Evolutionary conservation across 2,888 invertebrate genomes (phyloP).

Genomic region (Drosophila robusta): DNA sequence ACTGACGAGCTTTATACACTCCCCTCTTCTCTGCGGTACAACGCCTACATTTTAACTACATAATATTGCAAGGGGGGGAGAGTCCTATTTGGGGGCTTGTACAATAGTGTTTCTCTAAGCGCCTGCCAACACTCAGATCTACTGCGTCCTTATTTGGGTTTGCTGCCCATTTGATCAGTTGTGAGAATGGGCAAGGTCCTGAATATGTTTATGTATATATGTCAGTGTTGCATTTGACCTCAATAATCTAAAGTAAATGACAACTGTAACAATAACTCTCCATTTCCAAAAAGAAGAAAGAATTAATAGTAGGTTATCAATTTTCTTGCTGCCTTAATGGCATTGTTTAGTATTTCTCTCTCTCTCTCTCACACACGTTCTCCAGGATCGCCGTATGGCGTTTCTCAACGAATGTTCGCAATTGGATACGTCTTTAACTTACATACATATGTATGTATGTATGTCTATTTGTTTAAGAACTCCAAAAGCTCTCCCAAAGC

Average conservation of each 20-base stretch:
- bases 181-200: background rate
- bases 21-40: slow-evolving; percentile 9
- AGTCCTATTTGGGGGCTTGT: slow-evolving; percentile 28
- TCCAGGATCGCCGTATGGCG: background rate
- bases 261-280: too few relatives aligned
- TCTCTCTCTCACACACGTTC: background rate
- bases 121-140: slow-evolving; percentile 9
- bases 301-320: too few relatives aligned
- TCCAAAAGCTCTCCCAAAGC: slow-evolving; percentile 24
- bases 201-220: background rate
- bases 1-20: slow-evolving; percentile 46
- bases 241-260: too few relatives aligned
- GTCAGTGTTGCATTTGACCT: too few relatives aligned
- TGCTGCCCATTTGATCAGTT: slow-evolving; percentile 1
- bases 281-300: too few relatives aligned
- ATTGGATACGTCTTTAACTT: background rate
- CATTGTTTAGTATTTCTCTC: too few relatives aligned
- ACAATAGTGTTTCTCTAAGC: background rate
- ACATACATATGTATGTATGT: too few relatives aligned
- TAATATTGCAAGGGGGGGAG: slow-evolving; percentile 2
- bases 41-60: slow-evolving; percentile 2
- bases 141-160: background rate
- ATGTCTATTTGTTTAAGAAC: background rate
- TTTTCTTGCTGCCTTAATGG: background rate
- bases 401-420: slow-evolving; percentile 4